Evolutionary conservation across 1,140 invertebrate genomes (phyloP).

Genomic region (Metopolophium dirhodum): DNA sequence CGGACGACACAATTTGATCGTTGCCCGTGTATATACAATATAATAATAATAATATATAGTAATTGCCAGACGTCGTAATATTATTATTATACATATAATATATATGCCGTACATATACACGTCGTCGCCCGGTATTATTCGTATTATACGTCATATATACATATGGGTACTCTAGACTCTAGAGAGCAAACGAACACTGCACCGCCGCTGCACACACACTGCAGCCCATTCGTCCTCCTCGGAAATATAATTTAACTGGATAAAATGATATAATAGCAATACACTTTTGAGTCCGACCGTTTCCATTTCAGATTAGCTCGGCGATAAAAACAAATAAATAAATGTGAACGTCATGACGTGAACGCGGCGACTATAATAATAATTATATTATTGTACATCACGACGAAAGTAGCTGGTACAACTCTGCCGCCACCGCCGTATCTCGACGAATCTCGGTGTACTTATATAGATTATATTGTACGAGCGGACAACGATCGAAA

Average conservation of each 20-base stretch:
- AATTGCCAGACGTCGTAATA: background rate
- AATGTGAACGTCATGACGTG: background rate
- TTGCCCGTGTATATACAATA: background rate
- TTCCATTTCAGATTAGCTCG: background rate
- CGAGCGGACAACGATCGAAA: too few species aligned
- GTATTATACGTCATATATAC: background rate
- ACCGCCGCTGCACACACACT: background rate
- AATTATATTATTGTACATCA: background rate
- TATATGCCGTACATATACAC: background rate
- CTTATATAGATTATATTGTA: too few species aligned
- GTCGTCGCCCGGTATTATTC: background rate
- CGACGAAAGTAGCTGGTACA: background rate
- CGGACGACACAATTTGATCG: conserved; percentile 37
- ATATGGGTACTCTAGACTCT: background rate
- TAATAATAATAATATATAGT: background rate
- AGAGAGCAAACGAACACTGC: background rate
- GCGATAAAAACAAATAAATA: conserved; percentile 16
- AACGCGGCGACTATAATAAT: background rate
- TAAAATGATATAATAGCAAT: background rate
- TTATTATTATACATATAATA: background rate
- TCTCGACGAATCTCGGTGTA: background rate
- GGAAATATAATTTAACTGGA: background rate
- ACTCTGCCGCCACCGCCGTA: background rate
- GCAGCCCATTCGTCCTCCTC: background rate
- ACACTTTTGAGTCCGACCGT: background rate